phyloP scores from a whole-genome alignment of 2,797 vertebrate species.

The Notoglanidium macrostoma region DNA sequence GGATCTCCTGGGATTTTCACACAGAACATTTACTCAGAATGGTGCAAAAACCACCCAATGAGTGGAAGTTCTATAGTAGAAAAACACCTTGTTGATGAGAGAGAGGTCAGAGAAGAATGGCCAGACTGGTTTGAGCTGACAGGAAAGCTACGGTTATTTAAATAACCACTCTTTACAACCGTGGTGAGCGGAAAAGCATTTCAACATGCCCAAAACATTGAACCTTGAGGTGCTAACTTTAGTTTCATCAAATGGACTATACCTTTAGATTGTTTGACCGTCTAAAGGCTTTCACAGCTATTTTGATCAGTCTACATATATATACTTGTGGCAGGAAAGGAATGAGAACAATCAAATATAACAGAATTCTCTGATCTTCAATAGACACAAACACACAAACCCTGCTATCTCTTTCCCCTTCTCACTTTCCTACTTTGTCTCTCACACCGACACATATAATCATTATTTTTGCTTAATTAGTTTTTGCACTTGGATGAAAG shows the following conservation, averaged over 20 bases:
- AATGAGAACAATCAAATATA: not conserved
- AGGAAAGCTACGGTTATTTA: not conserved
- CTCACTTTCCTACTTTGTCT: conserved; percentile 55
- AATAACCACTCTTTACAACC: not conserved
- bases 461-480: conserved; percentile 65
- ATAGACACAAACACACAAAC: not conserved
- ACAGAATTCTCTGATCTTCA: not conserved
- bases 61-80: not conserved
- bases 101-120: not conserved
- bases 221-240: not conserved
- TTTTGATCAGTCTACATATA: not conserved
- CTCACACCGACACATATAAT: conserved; percentile 49
- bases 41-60: not conserved
- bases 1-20: not conserved
- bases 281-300: not conserved
- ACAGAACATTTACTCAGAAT: not conserved
- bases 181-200: not conserved
- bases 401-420: conserved; percentile 1
- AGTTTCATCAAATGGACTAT: not conserved
- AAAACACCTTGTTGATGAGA: not conserved
- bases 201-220: not conserved
- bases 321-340: not conserved
- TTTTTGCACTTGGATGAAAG: conserved; percentile 64
- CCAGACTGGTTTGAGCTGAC: not conserved
- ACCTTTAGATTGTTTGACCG: not conserved